phyloP scores from a whole-genome alignment of 2,888 invertebrate genomes.

The Chloroclystis v-ata region DNA sequence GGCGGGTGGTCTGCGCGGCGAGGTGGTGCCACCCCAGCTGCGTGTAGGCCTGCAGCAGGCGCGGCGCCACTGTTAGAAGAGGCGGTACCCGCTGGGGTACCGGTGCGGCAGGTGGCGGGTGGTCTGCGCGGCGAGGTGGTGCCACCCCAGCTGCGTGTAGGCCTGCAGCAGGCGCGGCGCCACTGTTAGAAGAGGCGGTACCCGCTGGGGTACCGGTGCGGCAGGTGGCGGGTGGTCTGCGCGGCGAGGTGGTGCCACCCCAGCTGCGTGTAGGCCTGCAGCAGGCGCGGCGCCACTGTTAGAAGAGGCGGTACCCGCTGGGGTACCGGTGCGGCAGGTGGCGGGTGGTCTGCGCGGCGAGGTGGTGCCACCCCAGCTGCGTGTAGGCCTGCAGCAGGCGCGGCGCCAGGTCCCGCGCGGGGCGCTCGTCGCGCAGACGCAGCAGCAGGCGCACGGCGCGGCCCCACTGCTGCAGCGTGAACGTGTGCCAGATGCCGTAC shows the following conservation, averaged over 20 bases:
- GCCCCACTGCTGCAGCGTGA: conserved; percentile 87
- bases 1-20: too few species aligned
- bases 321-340: conserved; percentile 84
- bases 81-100: too few species aligned
- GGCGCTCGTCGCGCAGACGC: conserved; percentile 89
- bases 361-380: conserved; percentile 84
- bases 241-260: neutral
- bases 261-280: neutral
- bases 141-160: too few species aligned
- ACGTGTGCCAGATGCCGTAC: conserved; percentile 90
- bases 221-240: neutral
- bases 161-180: too few species aligned
- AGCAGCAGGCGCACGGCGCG: conserved; percentile 86
- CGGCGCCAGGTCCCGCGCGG: conserved; percentile 84
- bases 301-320: conserved; percentile 82
- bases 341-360: conserved; percentile 75
- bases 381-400: conserved; percentile 81
- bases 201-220: too few species aligned
- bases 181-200: too few species aligned
- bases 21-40: too few species aligned
- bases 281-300: neutral
- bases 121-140: too few species aligned
- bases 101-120: too few species aligned
- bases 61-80: too few species aligned
- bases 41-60: too few species aligned